These are phyloP conservation scores for Beroe ovata DNA, from an alignment of 37 sponge, comb jelly and placozoan genomes.

Conservation along the genomic window DNA sequence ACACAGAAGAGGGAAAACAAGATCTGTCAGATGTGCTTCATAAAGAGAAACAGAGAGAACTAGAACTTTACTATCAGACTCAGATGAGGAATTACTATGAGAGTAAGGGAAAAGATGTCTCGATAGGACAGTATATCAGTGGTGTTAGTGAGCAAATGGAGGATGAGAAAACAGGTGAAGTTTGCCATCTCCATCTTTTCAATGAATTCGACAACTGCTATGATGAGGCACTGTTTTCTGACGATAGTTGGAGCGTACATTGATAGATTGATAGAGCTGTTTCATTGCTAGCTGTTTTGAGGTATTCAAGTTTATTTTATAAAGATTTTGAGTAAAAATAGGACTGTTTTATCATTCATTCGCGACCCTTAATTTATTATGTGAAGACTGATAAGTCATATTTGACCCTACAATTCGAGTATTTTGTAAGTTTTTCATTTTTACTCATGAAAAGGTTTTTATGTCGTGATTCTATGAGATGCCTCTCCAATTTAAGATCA, in stretches of 20 bases:
- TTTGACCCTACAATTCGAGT: too few relatives aligned
- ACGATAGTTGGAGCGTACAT: background rate
- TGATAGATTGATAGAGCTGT: too few relatives aligned
- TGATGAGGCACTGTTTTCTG: background rate
- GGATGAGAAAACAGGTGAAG: background rate
- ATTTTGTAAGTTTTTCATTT: too few relatives aligned
- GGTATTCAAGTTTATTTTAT: too few relatives aligned
- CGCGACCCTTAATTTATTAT: too few relatives aligned
- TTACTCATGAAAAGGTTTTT: too few relatives aligned
- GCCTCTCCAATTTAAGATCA: too few relatives aligned
- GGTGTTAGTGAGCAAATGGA: background rate
- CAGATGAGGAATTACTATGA: background rate
- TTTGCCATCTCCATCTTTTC: background rate
- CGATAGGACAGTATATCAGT: background rate
- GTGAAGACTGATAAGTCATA: too few relatives aligned
- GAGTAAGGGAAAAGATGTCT: background rate
- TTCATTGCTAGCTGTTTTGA: too few relatives aligned
- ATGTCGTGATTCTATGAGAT: too few relatives aligned
- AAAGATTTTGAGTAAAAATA: too few relatives aligned
- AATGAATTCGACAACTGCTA: background rate
- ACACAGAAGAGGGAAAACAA: background rate
- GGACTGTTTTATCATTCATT: too few relatives aligned
- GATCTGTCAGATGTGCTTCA: conserved; percentile 31
- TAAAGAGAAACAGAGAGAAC: background rate
- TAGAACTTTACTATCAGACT: background rate